phyloP scores from a whole-genome alignment of 2,888 invertebrate genomes.

The Notocelia uddmanniana region DNA sequence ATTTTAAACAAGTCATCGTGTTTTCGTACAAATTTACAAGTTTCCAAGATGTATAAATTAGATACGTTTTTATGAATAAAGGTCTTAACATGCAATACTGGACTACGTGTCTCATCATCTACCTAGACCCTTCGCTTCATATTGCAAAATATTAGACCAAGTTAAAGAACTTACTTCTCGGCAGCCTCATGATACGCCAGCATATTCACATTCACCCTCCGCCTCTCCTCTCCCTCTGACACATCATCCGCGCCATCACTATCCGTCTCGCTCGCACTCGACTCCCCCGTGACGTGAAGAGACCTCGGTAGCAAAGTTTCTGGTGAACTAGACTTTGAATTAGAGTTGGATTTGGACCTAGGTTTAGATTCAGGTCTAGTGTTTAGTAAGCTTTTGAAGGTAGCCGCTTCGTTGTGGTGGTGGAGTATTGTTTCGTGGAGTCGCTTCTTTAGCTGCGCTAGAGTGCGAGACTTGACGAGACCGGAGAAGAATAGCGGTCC shows the following conservation, averaged over 20 bases:
- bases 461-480: slow-evolving; percentile 70
- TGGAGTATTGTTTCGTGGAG: slow-evolving; percentile 67
- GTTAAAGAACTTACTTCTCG: slow-evolving; percentile 66
- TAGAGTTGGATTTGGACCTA: not conserved
- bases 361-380: slow-evolving; percentile 16
- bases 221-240: slow-evolving; percentile 50
- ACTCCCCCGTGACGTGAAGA: slow-evolving; percentile 61
- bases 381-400: slow-evolving; percentile 50
- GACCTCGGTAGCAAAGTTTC: slow-evolving; percentile 58
- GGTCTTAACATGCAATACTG: too few relatives aligned
- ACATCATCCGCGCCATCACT: slow-evolving; percentile 45
- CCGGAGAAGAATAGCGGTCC: slow-evolving; percentile 80
- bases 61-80: too few relatives aligned
- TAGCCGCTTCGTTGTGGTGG: slow-evolving; percentile 63
- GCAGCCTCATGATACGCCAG: slow-evolving; percentile 69
- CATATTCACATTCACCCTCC: slow-evolving; percentile 55
- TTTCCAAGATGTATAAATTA: too few relatives aligned
- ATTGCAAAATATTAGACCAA: not conserved
- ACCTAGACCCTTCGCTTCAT: too few relatives aligned
- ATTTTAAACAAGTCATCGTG: too few relatives aligned
- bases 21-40: too few relatives aligned
- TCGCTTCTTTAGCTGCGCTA: slow-evolving; percentile 68
- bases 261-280: slow-evolving; percentile 52
- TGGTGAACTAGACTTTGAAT: slow-evolving; percentile 5
- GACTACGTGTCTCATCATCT: too few relatives aligned